Evolutionary conservation across 2,888 invertebrate species (phyloP).

Genomic region (Chrysopilus asiliformis): DNA sequence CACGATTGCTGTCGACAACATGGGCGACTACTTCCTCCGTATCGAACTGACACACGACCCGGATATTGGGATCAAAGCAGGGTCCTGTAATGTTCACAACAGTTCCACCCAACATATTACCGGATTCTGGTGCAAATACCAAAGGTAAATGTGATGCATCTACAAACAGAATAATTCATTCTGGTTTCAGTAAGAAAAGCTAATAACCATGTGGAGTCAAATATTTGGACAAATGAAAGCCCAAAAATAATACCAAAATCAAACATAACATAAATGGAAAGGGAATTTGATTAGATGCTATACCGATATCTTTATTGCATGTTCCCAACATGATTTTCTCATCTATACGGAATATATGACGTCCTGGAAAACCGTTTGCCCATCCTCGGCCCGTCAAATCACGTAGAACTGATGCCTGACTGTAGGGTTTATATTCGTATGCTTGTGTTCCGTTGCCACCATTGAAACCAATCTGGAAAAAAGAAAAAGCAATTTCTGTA

Average conservation of each 20-base stretch:
- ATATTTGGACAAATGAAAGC: not conserved
- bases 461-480: slow-evolving; percentile 81
- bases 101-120: slow-evolving; percentile 94
- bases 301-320: slow-evolving; percentile 82
- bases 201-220: not conserved
- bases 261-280: not conserved
- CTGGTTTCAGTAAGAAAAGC: no score
- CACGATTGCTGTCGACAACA: slow-evolving; percentile 66
- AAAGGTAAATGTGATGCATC: slow-evolving; percentile 70
- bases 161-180: slow-evolving; percentile 26
- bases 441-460: slow-evolving; percentile 87
- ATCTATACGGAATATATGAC: slow-evolving; percentile 90
- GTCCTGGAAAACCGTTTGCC: slow-evolving; percentile 76
- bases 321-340: slow-evolving; percentile 88
- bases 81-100: slow-evolving; percentile 94
- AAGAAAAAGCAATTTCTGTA: not conserved
- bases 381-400: slow-evolving; percentile 74
- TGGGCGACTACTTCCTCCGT: slow-evolving; percentile 64
- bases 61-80: slow-evolving; percentile 65
- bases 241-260: not conserved
- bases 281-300: not conserved
- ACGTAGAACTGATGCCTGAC: slow-evolving; percentile 70
- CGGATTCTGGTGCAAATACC: slow-evolving; percentile 87
- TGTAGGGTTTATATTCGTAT: slow-evolving; percentile 81
- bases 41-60: slow-evolving; percentile 74